Evolutionary conservation across 2,113 vertebrate genomes (phyloP).

Genomic region (Delphinus delphis): DNA sequence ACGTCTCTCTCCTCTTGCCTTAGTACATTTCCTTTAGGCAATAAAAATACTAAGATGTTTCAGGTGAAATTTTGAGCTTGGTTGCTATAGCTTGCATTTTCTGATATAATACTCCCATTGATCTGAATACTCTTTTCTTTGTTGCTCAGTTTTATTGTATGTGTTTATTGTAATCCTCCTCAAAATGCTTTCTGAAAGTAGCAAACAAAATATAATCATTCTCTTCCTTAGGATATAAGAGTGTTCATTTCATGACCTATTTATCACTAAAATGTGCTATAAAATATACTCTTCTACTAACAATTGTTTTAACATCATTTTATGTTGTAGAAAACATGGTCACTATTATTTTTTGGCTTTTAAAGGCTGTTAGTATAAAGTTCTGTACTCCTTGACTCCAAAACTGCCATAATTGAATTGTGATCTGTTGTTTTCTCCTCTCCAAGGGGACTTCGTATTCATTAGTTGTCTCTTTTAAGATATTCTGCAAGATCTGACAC

Average conservation of each 20-base stretch:
- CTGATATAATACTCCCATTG: constrained; percentile 41
- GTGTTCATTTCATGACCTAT: neutral
- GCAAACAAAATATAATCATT: constrained; percentile 4
- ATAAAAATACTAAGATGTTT: constrained; percentile 13
- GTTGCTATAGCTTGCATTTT: neutral
- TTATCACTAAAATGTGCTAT: constrained; percentile 22
- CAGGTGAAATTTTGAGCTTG: constrained; percentile 14
- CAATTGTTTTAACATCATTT: constrained; percentile 24
- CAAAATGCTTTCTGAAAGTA: neutral
- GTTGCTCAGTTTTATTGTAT: neutral
- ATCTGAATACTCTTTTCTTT: neutral
- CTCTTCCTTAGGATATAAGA: neutral
- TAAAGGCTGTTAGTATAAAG: constrained; percentile 14
- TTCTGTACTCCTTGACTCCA: constrained; percentile 45
- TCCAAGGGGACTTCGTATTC: constrained; percentile 33
- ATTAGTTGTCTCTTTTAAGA: constrained; percentile 1
- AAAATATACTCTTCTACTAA: neutral
- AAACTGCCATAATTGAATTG: constrained; percentile 50
- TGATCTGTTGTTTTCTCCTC: constrained; percentile 44
- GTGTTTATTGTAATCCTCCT: neutral
- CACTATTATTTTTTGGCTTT: neutral
- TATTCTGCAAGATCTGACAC: constrained; percentile 4
- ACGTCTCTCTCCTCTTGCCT: neutral
- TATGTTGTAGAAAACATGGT: neutral
- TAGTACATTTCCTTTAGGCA: constrained; percentile 34